Percentiles rank a stretch among this genome's conserved stretches.
phyloP scores from a whole-genome alignment of 2,888 invertebrate genomes.

The Dryobota labecula region DNA sequence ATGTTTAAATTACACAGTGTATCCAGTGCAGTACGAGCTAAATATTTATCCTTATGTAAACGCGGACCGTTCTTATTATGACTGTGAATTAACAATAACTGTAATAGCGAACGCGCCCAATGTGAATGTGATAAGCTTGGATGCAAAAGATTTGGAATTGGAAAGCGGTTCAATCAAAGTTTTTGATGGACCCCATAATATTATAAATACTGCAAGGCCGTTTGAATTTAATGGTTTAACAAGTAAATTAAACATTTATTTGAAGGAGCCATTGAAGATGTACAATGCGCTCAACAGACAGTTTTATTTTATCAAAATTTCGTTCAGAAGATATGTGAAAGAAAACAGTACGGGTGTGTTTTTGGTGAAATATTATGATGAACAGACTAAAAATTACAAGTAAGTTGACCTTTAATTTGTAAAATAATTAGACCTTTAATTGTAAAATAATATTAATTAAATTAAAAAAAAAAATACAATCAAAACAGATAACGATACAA shows the following conservation, averaged over 20 bases:
- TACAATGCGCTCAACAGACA: constrained; percentile 74
- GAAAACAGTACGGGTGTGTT: constrained; percentile 78
- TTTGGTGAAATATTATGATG: constrained; percentile 79
- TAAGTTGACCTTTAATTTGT: constrained; percentile 70
- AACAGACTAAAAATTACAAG: constrained; percentile 72
- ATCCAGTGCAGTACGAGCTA: constrained; percentile 86
- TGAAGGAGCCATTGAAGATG: constrained; percentile 77
- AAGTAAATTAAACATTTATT: constrained; percentile 80
- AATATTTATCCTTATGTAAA: constrained; percentile 80
- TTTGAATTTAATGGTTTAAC: constrained; percentile 75
- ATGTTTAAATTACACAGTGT: constrained; percentile 86
- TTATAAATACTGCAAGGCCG: constrained; percentile 79
- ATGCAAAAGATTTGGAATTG: constrained; percentile 80
- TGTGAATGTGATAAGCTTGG: constrained; percentile 80
- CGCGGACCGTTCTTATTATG: constrained; percentile 76
- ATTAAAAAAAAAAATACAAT: no score
- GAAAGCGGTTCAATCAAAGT: constrained; percentile 76
- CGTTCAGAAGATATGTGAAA: constrained; percentile 77
- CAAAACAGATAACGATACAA: no score
- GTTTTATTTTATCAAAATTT: constrained; percentile 78
- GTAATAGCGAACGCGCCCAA: constrained; percentile 83
- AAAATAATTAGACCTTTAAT: background rate
- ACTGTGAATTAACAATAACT: constrained; percentile 82
- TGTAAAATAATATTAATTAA: background rate
- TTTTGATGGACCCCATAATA: constrained; percentile 73